Evolutionary conservation across 2,113 vertebrate genomes (phyloP).

Genomic region (Thryonomys swinderianus): DNA sequence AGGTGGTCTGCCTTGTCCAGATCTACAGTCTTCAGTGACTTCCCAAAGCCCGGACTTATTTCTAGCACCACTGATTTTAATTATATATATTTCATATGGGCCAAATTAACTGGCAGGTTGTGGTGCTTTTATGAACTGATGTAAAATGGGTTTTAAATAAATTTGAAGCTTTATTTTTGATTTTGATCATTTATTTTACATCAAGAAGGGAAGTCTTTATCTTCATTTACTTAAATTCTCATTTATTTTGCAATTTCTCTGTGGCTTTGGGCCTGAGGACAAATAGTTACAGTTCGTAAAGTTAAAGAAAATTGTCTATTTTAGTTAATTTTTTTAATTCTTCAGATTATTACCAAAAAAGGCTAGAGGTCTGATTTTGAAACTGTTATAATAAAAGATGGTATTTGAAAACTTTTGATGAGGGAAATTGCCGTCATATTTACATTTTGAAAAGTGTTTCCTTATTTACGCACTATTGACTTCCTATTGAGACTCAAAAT

Average conservation of each 20-base stretch:
- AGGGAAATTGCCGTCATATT: slow-evolving; percentile 74
- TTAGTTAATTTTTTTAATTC: slow-evolving; percentile 64
- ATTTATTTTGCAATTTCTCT: slow-evolving; percentile 49
- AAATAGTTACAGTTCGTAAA: slow-evolving; percentile 61
- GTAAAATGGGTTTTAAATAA: not conserved
- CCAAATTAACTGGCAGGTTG: slow-evolving; percentile 35
- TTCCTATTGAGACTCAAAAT: slow-evolving; percentile 85
- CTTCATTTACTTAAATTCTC: slow-evolving; percentile 13
- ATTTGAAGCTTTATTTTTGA: slow-evolving; percentile 52
- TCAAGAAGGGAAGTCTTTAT: not conserved
- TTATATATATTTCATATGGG: slow-evolving; percentile 28
- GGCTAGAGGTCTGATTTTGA: slow-evolving; percentile 56
- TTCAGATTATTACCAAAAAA: slow-evolving; percentile 54
- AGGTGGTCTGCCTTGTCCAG: not conserved
- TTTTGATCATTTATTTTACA: slow-evolving; percentile 41
- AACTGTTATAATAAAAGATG: slow-evolving; percentile 69
- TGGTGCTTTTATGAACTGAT: slow-evolving; percentile 26
- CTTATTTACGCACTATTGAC: slow-evolving; percentile 80
- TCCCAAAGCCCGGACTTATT: slow-evolving; percentile 22
- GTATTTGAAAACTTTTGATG: slow-evolving; percentile 80
- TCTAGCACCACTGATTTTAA: slow-evolving; percentile 49
- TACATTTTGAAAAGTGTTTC: slow-evolving; percentile 78
- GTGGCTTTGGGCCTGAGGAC: not conserved
- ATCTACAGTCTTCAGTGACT: not conserved
- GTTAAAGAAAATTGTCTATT: slow-evolving; percentile 48